Evolutionary conservation across 2,888 invertebrate genomes (phyloP), one percentile per base, ranked within the genome.

Genomic region (Callyntrura sp.): DNA sequence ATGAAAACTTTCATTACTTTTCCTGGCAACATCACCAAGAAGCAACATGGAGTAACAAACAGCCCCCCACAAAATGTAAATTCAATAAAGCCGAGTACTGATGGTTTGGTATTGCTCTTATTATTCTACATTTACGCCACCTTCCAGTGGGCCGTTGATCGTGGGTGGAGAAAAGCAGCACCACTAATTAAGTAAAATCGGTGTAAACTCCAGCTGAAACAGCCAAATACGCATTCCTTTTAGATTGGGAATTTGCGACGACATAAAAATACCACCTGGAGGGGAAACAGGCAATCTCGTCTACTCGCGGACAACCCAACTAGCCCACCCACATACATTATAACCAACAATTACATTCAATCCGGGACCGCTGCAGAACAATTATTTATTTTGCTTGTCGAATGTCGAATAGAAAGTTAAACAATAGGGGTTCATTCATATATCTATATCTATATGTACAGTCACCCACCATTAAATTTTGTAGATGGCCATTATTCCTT

Each of bases 341-440:
- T 62, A 12, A 12, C 65, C 25, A 23, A 68, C 68, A 68, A 17
- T 28, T 35, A 35, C 35, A 60, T 23, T 6, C 20, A 20, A 23
- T n/a, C 14, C 60, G 35, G 43, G 43, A n/a, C 43, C 43, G 6
- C 25, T 0, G 4, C 51, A 51, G 6, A 25, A 25, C 25, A 76
- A 76, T 76, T 76, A 76, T 76, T 76, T 25, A 51, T 76, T 73
- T 76, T 60, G 51, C 12, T 35, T 35, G 35, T 35, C 35, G 35
- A 35, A 35, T 35, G 35, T 20, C 76, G 20, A 43, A 68, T n/a
- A 17, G 17, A 70, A 35, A 73, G 20, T n/a, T 35, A 51, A 76
- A 51, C 76, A 48, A 76, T 76, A 76, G 76, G 76, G 76, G 76
- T 48, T 25, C 76, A 17, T n/a, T n/a, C n/a, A n/a, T n/a, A n/a